phyloP scores from a whole-genome alignment of 2,113 vertebrate species.

The Passer montanus region DNA sequence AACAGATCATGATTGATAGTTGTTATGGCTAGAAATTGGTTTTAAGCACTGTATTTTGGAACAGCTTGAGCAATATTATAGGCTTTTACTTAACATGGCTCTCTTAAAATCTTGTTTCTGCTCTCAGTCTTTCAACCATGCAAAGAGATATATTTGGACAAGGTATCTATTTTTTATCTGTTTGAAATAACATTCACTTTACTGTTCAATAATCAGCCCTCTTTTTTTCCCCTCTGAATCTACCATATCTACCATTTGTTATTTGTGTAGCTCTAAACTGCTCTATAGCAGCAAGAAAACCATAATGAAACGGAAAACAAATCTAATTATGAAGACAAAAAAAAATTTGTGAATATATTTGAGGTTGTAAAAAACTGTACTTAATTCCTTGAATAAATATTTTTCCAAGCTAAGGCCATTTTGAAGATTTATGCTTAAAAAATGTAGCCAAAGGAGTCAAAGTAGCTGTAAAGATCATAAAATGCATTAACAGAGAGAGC shows the following conservation, averaged over 20 bases:
- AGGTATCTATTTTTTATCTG: background rate
- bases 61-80: background rate
- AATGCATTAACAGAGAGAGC: background rate
- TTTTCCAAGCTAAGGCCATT: background rate
- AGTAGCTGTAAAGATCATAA: background rate
- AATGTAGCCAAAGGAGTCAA: background rate
- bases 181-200: background rate
- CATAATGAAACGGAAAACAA: background rate
- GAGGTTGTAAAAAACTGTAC: background rate
- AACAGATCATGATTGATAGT: background rate
- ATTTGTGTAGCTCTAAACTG: background rate
- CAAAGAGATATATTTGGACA: background rate
- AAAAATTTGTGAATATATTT: background rate
- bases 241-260: background rate
- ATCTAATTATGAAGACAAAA: background rate
- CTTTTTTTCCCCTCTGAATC: fast-evolving
- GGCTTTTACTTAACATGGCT: background rate
- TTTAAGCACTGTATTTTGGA: background rate
- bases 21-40: background rate
- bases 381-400: background rate
- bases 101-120: background rate
- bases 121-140: background rate
- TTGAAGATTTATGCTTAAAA: background rate
- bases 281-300: background rate
- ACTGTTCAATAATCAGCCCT: background rate